Base-by-base conservation (phyloP, 2,888 invertebrate species). In the Meteorus colon region DNA sequence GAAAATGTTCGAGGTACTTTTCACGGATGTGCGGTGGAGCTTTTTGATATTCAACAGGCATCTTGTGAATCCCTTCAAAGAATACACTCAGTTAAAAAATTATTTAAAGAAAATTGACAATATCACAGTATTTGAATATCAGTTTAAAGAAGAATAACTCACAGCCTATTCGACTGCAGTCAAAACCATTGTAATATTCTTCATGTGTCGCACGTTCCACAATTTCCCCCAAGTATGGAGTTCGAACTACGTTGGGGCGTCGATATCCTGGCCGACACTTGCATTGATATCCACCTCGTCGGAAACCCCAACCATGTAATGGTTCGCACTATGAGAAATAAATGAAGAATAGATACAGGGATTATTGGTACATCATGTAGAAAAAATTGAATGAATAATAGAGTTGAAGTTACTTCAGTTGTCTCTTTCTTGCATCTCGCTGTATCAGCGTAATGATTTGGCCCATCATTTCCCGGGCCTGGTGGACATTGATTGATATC, bases 401-500 rank as follows among this genome's bases (percentile, higher is more conserved):
- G 48, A 12, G 45, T 48, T 60, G 10, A 51, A 78, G 81, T 87
- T 89, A 95, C 95, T 92, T 97, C 96, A 5, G 97, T 97, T 1
- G 96, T 96, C 85, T 95, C 95, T 82, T 93, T 93, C 91, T 97
- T 97, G 91, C 98, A 99, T 77, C 97, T 91, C 0, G 97, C 96
- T 0, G 98, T 98, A 79, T 96, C 95, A 1, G 94, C 95, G 91
- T 97, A 98, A 86, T 93, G 92, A 91, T 98, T 98, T 0, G 96
- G 96, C 41, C 94, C 94, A 81, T 93, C 94, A 87, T 98, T 98
- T 66, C 98, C 98, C 83, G 94, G 91, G 75, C 97, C 96, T 78
- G 91, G 91, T 0, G 98, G 98, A 92, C 98, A 99, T 86, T 98
- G 98, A 91, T 99, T 99, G 89, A 99, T 97, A 87, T 99, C 98